Evolutionary conservation across 2,113 vertebrate species (phyloP).

Genomic region (Eubucco bourcierii): DNA sequence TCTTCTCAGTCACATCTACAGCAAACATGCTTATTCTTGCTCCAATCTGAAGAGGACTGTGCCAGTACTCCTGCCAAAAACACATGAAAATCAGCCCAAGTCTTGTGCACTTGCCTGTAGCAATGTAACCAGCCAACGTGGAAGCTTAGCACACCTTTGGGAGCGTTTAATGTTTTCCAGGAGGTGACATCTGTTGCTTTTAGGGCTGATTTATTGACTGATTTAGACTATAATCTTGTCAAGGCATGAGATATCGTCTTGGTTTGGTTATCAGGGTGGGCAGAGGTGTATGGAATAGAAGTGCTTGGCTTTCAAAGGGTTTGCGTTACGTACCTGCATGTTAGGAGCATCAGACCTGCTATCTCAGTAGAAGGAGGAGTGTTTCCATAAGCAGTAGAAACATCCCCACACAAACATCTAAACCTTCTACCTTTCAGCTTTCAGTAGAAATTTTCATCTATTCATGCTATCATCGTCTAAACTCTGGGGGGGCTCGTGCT

Average conservation of each 20-base stretch:
- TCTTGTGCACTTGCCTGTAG: background rate
- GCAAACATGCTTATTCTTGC: constrained; percentile 38
- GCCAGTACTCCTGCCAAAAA: constrained; percentile 47
- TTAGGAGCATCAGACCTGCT: background rate
- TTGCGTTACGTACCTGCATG: rapidly evolving
- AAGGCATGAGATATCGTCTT: background rate
- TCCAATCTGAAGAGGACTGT: background rate
- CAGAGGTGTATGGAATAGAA: background rate
- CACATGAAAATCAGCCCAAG: background rate
- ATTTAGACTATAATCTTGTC: background rate
- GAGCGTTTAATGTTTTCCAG: constrained; percentile 1
- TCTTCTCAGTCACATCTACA: background rate
- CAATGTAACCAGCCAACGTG: rapidly evolving
- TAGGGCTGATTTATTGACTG: constrained; percentile 14
- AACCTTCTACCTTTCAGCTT: background rate
- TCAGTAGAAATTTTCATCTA: background rate
- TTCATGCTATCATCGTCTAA: background rate
- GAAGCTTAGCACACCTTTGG: background rate
- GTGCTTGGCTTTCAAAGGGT: background rate
- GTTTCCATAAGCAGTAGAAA: background rate
- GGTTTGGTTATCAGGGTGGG: background rate
- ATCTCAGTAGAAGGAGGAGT: background rate
- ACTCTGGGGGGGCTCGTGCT: background rate
- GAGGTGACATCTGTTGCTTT: background rate
- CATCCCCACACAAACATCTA: background rate